Conservation (phyloP, 2,888 invertebrate species). For the Xestia sexstrigata region DNA sequence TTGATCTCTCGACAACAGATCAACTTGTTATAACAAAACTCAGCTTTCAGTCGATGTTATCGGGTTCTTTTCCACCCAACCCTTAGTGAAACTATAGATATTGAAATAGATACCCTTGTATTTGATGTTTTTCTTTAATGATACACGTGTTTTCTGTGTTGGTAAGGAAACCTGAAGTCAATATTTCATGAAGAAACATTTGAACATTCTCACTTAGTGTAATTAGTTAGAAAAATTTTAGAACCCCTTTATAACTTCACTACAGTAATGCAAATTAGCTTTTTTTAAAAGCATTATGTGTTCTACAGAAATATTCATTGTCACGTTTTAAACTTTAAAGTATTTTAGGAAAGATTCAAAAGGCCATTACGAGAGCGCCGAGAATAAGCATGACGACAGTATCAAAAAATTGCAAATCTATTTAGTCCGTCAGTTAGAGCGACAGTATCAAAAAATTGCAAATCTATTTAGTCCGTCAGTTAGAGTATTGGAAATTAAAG, state of each 20-base stretch:
- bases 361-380: neutral
- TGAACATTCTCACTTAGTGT: neutral
- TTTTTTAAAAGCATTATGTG: neutral
- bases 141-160: constrained; percentile 3
- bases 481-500: too few species aligned
- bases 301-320: neutral
- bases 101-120: constrained; percentile 37
- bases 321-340: neutral
- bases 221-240: neutral
- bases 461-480: too few species aligned
- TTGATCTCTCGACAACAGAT: constrained; percentile 31
- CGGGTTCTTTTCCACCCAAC: neutral
- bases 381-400: too few species aligned
- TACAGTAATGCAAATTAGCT: neutral
- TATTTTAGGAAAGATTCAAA: neutral
- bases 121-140: constrained; percentile 11
- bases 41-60: constrained; percentile 16
- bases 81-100: constrained; percentile 26
- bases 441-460: too few species aligned
- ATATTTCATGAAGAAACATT: neutral
- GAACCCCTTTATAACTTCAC: neutral
- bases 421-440: too few species aligned
- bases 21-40: constrained; percentile 28
- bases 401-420: too few species aligned
- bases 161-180: neutral